Conservation (phyloP, 2,113 vertebrate species). For the Pogona vitticeps region DNA sequence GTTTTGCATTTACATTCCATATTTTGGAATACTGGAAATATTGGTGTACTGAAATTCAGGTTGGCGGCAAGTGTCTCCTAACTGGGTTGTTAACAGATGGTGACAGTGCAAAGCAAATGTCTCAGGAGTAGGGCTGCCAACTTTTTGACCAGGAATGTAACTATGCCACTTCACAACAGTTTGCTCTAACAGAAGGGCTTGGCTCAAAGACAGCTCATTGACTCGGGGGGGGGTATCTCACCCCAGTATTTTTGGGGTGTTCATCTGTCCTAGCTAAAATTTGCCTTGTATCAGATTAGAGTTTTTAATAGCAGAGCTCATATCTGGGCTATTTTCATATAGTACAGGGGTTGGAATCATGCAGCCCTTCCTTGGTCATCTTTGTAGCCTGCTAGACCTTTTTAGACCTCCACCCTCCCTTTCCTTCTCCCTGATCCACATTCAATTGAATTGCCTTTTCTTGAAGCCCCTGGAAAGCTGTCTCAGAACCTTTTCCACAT, state of each 20-base stretch:
- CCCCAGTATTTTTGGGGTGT: too few relatives aligned
- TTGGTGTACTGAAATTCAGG: conserved; percentile 22
- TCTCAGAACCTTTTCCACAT: too few relatives aligned
- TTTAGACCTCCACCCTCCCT: too few relatives aligned
- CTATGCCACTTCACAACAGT: background rate
- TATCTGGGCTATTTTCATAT: too few relatives aligned
- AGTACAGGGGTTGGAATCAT: too few relatives aligned
- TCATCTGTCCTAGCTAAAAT: too few relatives aligned
- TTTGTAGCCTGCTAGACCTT: too few relatives aligned
- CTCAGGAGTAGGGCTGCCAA: background rate
- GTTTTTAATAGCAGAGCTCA: background rate
- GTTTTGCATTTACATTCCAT: conserved; percentile 31
- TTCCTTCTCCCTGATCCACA: too few relatives aligned
- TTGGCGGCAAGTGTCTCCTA: conserved; percentile 1
- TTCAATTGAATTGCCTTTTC: too few relatives aligned
- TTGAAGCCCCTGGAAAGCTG: too few relatives aligned
- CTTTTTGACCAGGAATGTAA: background rate
- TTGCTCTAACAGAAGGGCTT: background rate
- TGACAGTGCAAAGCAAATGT: background rate
- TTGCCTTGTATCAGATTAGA: too few relatives aligned
- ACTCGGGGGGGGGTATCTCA: background rate
- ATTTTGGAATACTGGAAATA: conserved; percentile 46
- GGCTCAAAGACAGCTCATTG: background rate
- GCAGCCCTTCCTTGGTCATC: too few relatives aligned
- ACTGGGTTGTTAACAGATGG: conserved; percentile 3